These are phyloP conservation scores for Mylabris sibirica DNA, from an alignment of 2,888 invertebrate genomes.

Conservation along the genomic window DNA sequence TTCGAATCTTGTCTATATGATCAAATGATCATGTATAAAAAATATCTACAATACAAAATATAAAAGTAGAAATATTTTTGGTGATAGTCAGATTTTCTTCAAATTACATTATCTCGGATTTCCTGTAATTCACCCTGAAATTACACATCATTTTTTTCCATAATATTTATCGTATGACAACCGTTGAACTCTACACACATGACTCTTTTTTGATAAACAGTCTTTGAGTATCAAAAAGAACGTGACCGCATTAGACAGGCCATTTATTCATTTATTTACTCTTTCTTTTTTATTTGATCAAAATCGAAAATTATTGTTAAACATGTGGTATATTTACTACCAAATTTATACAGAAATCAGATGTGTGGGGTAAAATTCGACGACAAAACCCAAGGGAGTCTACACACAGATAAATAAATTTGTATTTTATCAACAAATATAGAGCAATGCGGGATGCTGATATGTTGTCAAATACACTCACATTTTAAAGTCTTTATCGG, in stretches of 20 bases:
- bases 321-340: slow-evolving; percentile 30
- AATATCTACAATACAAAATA: no score
- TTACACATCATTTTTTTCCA: slow-evolving; percentile 17
- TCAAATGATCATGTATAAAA: not conserved
- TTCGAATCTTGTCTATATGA: not conserved
- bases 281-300: not conserved
- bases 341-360: no score
- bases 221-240: slow-evolving; percentile 33
- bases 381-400: no score
- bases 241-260: slow-evolving; percentile 34
- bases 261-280: slow-evolving; percentile 30
- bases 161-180: slow-evolving; percentile 24
- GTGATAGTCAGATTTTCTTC: not conserved
- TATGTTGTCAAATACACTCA: slow-evolving; percentile 1
- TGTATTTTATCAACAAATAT: not conserved
- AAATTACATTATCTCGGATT: not conserved
- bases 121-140: not conserved
- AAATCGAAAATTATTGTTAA: slow-evolving; percentile 36
- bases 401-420: not conserved
- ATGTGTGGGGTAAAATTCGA: no score
- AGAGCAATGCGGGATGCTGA: not conserved
- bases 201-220: slow-evolving; percentile 32
- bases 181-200: slow-evolving; percentile 32
- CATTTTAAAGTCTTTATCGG: not conserved
- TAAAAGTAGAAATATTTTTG: not conserved